Base-by-base conservation (phyloP, 2,113 vertebrate species). In the Oreotrochilus melanogaster region DNA sequence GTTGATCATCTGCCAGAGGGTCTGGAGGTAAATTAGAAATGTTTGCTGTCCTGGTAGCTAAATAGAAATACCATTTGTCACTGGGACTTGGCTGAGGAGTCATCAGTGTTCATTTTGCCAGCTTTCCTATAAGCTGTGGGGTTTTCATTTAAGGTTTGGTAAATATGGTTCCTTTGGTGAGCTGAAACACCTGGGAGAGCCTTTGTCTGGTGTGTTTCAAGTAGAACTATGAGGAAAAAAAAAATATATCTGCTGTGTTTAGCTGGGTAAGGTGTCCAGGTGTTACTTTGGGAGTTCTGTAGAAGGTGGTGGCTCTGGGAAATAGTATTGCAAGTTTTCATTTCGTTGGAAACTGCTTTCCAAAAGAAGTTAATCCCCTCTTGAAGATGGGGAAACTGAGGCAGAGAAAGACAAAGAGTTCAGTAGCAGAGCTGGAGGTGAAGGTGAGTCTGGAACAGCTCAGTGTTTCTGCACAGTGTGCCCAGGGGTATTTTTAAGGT, bases 391-490 rank as follows among this genome's bases (percentile, higher is more conserved):
- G 27, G 39, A 78, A 73, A 37, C 65, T 56, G 74, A 79, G 80
- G 62, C 31, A 57, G 5, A 2, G 43, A 3, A 8, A 14, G 64
- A 6, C 30, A 11, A 56, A 43, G 58, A 21, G 25, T 33, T 30
- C 37, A 7, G 48, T 1, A 28, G 67, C 76, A 43, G 67, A 62
- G 43, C 91, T 37, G 74, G 0, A 4, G 45, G 58, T 2, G 27
- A 19, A 42, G 47, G 30, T 0, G 7, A 15, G 9, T n/a, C 31
- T 45, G 62, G 24, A 42, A 22, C 5, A 2, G 5, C 31, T 42
- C 10, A 5, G 0, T 7, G 45, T 21, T 15, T 54, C 66, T 14
- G 30, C 43, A 2, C 19, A 27, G 61, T 2, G 0, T 2, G 13
- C 19, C 5, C 0, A 0, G 14, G 53, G 21, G 35, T 7, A 9